Conservation (phyloP, 1,140 invertebrate species). For the Cheumatopsyche charites region DNA sequence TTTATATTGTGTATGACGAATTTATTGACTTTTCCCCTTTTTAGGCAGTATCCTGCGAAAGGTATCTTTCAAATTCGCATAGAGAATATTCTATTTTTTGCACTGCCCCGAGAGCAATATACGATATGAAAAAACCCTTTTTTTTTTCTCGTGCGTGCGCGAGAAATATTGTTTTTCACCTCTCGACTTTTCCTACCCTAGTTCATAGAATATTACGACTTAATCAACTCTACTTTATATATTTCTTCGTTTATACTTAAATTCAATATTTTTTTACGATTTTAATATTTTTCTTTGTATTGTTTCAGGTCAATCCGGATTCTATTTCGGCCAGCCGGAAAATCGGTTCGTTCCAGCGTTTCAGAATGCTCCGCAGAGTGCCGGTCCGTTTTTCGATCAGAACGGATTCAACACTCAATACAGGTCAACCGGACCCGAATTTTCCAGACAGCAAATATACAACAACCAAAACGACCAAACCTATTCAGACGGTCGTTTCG, state of each 20-base stretch:
- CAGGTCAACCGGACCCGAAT: constrained; percentile 29
- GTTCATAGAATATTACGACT: too few relatives aligned
- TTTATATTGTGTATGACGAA: too few relatives aligned
- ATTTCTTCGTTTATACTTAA: not conserved
- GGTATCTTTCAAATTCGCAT: too few relatives aligned
- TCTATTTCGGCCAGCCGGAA: constrained; percentile 46
- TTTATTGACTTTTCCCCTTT: too few relatives aligned
- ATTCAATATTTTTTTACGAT: not conserved
- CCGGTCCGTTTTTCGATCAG: constrained; percentile 40
- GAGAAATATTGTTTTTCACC: too few relatives aligned
- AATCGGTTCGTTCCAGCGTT: constrained; percentile 40
- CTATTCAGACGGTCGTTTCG: constrained; percentile 31
- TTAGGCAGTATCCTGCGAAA: too few relatives aligned
- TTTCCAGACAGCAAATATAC: constrained; percentile 37
- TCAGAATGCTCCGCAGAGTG: constrained; percentile 26
- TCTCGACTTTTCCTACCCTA: too few relatives aligned
- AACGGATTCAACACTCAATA: constrained; percentile 42
- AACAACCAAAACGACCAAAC: constrained; percentile 35
- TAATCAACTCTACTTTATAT: not conserved
- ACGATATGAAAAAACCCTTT: too few relatives aligned
- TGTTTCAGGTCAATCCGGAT: constrained; percentile 43
- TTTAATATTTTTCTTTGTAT: constrained; percentile 15
- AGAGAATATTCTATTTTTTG: too few relatives aligned
- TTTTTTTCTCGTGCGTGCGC: too few relatives aligned
- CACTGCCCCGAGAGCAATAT: too few relatives aligned